These are phyloP conservation scores for Coracias cyanogaster DNA, from an alignment of 2,797 vertebrate species.

Conservation along the genomic window DNA sequence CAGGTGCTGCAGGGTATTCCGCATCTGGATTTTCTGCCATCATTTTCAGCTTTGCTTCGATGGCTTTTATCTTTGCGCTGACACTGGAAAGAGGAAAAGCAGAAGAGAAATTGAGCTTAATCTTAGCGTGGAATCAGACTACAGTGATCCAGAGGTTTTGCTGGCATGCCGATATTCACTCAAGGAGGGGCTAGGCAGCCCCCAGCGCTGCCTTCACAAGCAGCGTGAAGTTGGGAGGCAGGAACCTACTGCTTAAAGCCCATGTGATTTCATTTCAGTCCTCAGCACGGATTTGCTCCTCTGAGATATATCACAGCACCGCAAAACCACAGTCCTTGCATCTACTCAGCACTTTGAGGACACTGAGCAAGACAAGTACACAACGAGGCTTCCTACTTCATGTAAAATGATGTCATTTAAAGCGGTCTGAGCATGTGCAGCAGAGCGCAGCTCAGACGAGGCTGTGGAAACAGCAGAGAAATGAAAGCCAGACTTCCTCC, in stretches of 20 bases:
- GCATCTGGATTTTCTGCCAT: slow-evolving; percentile 97
- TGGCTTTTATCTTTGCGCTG: slow-evolving; percentile 96
- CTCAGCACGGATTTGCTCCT: neutral
- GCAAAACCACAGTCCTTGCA: neutral
- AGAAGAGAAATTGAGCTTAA: slow-evolving; percentile 7
- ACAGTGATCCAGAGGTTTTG: neutral
- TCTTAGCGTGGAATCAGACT: neutral
- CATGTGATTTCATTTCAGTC: neutral
- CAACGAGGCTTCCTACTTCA: slow-evolving; percentile 1
- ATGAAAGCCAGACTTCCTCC: slow-evolving; percentile 72
- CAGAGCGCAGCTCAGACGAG: neutral
- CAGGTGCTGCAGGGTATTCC: slow-evolving; percentile 88
- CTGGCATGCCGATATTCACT: neutral
- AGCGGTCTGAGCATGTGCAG: slow-evolving; percentile 58
- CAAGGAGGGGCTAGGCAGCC: neutral
- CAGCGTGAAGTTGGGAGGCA: neutral
- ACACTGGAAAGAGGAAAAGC: slow-evolving; percentile 80
- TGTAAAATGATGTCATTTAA: slow-evolving; percentile 50
- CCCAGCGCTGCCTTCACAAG: neutral
- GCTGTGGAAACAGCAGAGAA: slow-evolving; percentile 57
- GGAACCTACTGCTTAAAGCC: neutral
- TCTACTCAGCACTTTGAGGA: neutral
- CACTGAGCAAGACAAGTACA: neutral
- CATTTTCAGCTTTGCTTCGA: slow-evolving; percentile 98
- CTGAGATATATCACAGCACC: neutral